Evolutionary conservation across 2,888 invertebrate genomes (phyloP).

Genomic region (Magallana nippona): DNA sequence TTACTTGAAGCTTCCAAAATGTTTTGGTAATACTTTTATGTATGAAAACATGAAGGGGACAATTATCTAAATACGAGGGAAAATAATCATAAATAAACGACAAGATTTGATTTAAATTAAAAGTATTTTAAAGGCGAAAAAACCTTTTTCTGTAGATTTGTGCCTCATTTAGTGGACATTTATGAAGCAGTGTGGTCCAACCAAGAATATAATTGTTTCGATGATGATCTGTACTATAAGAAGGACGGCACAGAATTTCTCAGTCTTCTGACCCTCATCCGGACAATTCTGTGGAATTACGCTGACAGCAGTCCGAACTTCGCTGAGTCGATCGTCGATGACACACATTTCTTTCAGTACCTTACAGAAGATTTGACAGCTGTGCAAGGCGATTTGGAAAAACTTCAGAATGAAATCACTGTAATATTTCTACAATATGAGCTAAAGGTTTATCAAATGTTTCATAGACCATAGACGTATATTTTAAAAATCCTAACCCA

Average conservation of each 20-base stretch:
- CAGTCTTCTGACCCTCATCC: constrained; percentile 39
- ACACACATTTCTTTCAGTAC: constrained; percentile 38
- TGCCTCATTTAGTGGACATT: constrained; percentile 40
- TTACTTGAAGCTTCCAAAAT: no score
- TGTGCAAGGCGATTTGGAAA: constrained; percentile 27
- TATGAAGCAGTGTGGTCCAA: constrained; percentile 31
- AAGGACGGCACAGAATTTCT: constrained; percentile 34
- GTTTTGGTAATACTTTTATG: no score
- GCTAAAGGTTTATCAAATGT: background rate
- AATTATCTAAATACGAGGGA: no score
- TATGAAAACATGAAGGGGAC: no score
- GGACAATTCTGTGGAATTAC: constrained; percentile 64
- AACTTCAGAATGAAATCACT: constrained; percentile 19
- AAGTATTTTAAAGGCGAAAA: no score
- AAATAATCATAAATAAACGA: no score
- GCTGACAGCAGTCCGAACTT: constrained; percentile 60
- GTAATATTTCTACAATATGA: background rate
- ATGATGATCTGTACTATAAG: constrained; percentile 16
- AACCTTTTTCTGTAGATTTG: constrained; percentile 28
- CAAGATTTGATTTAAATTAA: no score
- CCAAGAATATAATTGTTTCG: constrained; percentile 1
- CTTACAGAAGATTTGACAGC: constrained; percentile 38
- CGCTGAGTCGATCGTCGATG: constrained; percentile 55
- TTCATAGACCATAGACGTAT: background rate
- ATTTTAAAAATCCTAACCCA: background rate